Evolutionary conservation across 1,140 invertebrate genomes (phyloP).

Genomic region (Solen grandis): DNA sequence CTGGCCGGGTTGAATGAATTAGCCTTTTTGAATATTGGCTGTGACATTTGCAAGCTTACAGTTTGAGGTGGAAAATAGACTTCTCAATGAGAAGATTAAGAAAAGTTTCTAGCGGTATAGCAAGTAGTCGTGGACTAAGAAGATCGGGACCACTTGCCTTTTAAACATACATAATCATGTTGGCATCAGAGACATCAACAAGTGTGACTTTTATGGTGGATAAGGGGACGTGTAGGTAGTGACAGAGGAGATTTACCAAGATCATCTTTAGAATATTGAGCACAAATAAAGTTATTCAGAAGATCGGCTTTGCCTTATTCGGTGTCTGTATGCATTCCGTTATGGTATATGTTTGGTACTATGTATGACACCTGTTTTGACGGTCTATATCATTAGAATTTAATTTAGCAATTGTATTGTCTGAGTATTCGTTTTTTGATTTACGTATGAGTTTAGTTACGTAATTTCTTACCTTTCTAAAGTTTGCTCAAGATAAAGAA

Average conservation of each 20-base stretch:
- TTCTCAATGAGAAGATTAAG: neutral
- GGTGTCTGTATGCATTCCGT: neutral
- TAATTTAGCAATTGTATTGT: neutral
- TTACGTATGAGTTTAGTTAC: too few species aligned
- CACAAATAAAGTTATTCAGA: neutral
- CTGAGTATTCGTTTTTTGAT: too few species aligned
- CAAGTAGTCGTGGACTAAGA: neutral
- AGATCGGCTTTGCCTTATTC: neutral
- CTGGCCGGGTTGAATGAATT: too few species aligned
- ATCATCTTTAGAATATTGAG: neutral
- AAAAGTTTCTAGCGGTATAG: neutral
- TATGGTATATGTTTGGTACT: too few species aligned
- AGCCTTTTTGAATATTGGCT: too few species aligned
- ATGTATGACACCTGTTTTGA: too few species aligned
- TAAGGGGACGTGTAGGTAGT: neutral
- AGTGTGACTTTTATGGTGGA: neutral
- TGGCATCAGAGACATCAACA: neutral
- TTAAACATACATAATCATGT: neutral
- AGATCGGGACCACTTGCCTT: neutral
- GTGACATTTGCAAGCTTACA: neutral
- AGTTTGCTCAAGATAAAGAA: constrained; percentile 2
- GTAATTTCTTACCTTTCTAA: constrained; percentile 26
- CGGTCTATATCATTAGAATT: constrained; percentile 1
- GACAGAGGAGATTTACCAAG: neutral
- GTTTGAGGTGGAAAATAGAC: neutral